Evolutionary conservation across 2,888 invertebrate genomes (phyloP), one percentile per base, ranked within the genome.

Genomic region (Myopa testacea): DNA sequence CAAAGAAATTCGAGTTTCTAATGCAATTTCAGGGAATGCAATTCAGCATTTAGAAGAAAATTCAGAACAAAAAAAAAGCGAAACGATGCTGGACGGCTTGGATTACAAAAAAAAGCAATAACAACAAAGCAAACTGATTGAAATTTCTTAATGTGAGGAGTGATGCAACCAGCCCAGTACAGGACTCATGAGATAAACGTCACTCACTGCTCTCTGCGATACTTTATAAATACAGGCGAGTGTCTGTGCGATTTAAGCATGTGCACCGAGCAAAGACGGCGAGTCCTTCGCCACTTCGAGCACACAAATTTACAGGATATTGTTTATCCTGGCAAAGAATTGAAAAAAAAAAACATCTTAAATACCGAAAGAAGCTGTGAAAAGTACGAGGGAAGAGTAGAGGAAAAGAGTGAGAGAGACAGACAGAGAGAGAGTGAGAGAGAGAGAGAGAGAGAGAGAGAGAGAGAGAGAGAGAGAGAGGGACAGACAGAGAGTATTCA

Each of bases 131-230:
- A 70, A 40, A 40, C 60, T 38, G 60, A 72, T 72, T 72, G 45
- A 72, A 72, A 72, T 72, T 40, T 5, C 60, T 72, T 60, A 72
- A 72, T 62, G 19, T 19, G 45, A 72, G 40, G 40, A 55, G 55
- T 55, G 60, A 45, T 12, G 45, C 50, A 5, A 38, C 26, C 14
- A 37, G 63, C 16, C 14, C 3, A 38, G 16, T 8, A 40, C 34
- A 67, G 67, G 38, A 40, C 37, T 19, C 67, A 40, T n/a, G 16
- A 67, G 67, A 67, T 67, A 67, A 67, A 67, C 67, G 67, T 67
- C 40, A 40, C 40, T 45, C 45, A 45, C 45, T 45, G 45, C 45
- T 1, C 10, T 45, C 7, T 45, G 4, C 26, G 26, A 26, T 65
- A 14, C 67, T 40, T n/a, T n/a, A 67, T 40, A 67, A 40, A 67